These are phyloP conservation scores for Leptopilina syphax DNA, from an alignment of 2,888 invertebrate species.

Conservation along the genomic window DNA sequence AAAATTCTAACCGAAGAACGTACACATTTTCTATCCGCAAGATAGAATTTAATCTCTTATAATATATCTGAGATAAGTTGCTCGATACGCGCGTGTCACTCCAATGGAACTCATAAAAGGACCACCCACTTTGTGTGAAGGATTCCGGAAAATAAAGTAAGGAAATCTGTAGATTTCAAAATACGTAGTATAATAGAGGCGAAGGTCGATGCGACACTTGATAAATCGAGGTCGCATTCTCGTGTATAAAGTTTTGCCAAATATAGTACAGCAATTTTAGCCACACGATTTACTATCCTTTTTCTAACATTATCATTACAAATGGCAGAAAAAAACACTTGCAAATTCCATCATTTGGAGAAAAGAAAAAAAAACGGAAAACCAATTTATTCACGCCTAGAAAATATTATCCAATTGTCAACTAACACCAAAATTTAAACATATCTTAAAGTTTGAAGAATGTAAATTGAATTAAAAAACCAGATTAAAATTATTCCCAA, in stretches of 20 bases:
- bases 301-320: neutral
- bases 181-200: conserved; percentile 1
- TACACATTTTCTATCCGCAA: neutral
- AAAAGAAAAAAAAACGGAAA: too few species aligned
- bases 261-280: conserved; percentile 18
- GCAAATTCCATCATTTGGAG: neutral
- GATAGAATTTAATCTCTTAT: too few species aligned
- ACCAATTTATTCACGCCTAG: too few species aligned
- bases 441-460: too few species aligned
- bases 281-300: neutral
- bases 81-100: neutral
- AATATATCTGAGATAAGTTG: neutral
- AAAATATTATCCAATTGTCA: too few species aligned
- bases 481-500: too few species aligned
- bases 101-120: conserved; percentile 9
- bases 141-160: conserved; percentile 17
- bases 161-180: conserved; percentile 34
- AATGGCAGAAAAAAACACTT: neutral
- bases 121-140: conserved; percentile 23
- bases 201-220: conserved; percentile 32
- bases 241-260: conserved; percentile 10
- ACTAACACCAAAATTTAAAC: too few species aligned
- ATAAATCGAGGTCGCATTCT: conserved; percentile 22
- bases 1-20: neutral
- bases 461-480: too few species aligned